Evolutionary conservation across 2,888 invertebrate species (phyloP).

Genomic region (Dioctria linearis): DNA sequence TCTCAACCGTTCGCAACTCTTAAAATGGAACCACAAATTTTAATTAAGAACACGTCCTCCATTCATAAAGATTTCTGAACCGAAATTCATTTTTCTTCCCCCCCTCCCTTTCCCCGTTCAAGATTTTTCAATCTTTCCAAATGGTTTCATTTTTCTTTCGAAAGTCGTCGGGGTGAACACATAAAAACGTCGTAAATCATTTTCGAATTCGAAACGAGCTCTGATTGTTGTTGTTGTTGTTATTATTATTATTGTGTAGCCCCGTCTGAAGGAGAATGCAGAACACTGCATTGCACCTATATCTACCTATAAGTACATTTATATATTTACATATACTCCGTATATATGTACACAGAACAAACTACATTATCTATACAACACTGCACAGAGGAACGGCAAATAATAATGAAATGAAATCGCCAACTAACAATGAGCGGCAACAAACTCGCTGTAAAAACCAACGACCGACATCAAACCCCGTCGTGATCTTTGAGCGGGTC

Average conservation of each 20-base stretch:
- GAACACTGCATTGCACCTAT: too few species aligned
- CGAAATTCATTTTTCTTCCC: constrained; percentile 16
- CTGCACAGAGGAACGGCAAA: background rate
- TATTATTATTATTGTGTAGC: background rate
- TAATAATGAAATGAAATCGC: constrained; percentile 14
- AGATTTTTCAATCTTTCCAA: constrained; percentile 37
- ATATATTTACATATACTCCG: too few species aligned
- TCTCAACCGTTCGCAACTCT: background rate
- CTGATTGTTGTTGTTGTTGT: background rate
- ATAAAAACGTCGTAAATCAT: constrained; percentile 49
- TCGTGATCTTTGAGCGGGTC: constrained; percentile 52
- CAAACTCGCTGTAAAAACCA: constrained; percentile 47
- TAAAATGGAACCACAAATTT: constrained; percentile 46
- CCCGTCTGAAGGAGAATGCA: background rate
- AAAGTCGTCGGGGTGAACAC: background rate
- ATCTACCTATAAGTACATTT: too few species aligned
- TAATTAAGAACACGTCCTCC: constrained; percentile 43
- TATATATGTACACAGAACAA: too few species aligned
- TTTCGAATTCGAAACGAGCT: constrained; percentile 42
- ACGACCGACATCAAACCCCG: constrained; percentile 36
- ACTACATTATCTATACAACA: background rate
- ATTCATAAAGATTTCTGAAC: constrained; percentile 14
- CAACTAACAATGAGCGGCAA: constrained; percentile 44
- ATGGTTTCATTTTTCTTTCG: constrained; percentile 45
- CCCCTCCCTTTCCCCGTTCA: constrained; percentile 14